Base-by-base conservation (phyloP, 2,113 vertebrate species). In the Taurulus bubalis region DNA sequence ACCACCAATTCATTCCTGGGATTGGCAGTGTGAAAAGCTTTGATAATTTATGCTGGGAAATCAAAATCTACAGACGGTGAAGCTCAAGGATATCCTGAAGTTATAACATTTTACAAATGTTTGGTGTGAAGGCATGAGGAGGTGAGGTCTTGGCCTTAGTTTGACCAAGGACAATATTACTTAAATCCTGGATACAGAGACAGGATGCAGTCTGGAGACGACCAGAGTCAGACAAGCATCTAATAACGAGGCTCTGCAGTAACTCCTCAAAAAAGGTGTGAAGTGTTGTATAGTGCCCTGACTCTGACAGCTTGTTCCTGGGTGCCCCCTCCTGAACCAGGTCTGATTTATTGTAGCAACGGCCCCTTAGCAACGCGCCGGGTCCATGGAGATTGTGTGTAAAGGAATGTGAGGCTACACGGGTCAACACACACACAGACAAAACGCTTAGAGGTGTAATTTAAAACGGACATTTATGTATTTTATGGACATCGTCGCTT, bases 341-440 rank as follows among this genome's bases (percentile, higher is more conserved):
- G 91, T 93, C 90, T 92, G 77, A 90, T 94, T 93, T 94, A 93
- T 95, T 94, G 94, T 95, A 91, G 95, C 94, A 95, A 95, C 95
- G 86, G 86, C 18, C 77, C 91, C 30, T 16, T 95, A 90, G 92
- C 90, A 85, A 95, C 95, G 73, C 65, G 2, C 22, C 15, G 90
- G 63, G 82, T 80, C 91, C 89, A 67, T 90, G 90, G 84, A 90
- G 82, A 93, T 2, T 65, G 86, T 20, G 72, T 84, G 85, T 92
- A 74, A 69, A 90, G 90, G 94, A 93, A 95, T 94, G 92, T 56
- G 40, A 63, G 34, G 63, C 20, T 4, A 71, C 77, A 22, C 34
- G 49, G 65, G n/a, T 72, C 47, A 24, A 36, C 34, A 45, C n/a
- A 45, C 6, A 24, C n/a, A 45, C 6, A 24, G 26, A 63, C 1